Base-by-base conservation (phyloP, 2,113 vertebrate genomes). In the Sitta europaea region DNA sequence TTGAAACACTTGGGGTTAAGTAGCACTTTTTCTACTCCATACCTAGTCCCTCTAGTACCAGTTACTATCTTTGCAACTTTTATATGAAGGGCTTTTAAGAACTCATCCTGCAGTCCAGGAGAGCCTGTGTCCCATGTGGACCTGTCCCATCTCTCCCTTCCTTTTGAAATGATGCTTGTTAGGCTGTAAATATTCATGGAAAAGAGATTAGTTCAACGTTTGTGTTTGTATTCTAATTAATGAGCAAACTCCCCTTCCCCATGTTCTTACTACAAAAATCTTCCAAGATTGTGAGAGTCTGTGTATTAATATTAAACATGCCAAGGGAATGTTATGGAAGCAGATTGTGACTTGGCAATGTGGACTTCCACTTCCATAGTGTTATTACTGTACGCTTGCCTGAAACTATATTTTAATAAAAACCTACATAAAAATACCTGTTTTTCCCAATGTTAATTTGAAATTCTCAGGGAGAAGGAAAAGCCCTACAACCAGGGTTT, bases 241-340 rank as follows among this genome's bases (percentile, higher is more conserved):
- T 36, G 6, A 76, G 11, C 17, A 63, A 76, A 55, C 66, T 50
- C 9, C 4, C 9, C 24, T 61, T 68, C 28, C 28, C 11, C 4
- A 8, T 0, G 0, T 45, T 70, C 9, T 57, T 73, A 12, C 6
- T 40, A 16, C 1, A 38, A 65, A 57, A 84, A 53, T 1, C 28
- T 65, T 59, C 6, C 6, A 40, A 48, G 35, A 38, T 1, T 36
- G 9, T 24, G 10, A 33, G 22, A n/a, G 2, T 14, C 15, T 33
- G 3, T 47, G 13, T 68, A 11, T 83, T 73, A 53, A 40, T 42
- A 45, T 28, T 68, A 48, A 74, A 36, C 19, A 5, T 23, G 13
- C 4, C 27, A 65, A 72, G n/a, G 31, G 31, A 58, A 14, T 18
- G 3, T 47, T 71, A 5, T 18, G 13, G 31, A 5, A 81, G 10